Conservation (phyloP, 2,888 invertebrate genomes). For the Poecilus cupreus region DNA sequence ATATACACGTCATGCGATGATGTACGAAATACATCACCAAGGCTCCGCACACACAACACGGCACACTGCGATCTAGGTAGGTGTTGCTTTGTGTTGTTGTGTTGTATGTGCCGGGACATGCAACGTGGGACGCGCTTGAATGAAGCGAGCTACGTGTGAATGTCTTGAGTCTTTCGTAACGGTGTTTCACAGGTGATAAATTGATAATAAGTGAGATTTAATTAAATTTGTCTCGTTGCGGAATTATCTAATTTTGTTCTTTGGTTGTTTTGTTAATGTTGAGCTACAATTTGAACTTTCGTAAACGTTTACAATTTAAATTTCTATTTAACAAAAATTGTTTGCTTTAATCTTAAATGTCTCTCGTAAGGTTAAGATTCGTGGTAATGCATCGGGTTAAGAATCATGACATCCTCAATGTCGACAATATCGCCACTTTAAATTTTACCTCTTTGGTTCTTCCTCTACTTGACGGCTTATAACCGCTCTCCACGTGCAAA, state of each 20-base stretch:
- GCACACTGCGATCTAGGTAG: not conserved
- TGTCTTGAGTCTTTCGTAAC: conserved; percentile 5
- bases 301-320: too few species aligned
- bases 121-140: not conserved
- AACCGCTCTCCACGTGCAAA: too few species aligned
- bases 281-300: not conserved
- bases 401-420: too few species aligned
- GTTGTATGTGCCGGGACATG: not conserved
- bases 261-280: not conserved
- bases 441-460: too few species aligned
- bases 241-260: not conserved
- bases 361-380: too few species aligned
- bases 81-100: conserved; percentile 3
- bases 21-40: conserved; percentile 54
- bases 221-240: conserved; percentile 16
- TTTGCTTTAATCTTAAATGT: too few species aligned
- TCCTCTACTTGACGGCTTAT: too few species aligned
- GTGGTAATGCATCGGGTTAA: too few species aligned
- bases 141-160: conserved; percentile 17
- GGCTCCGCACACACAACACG: too few species aligned
- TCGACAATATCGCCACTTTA: too few species aligned
- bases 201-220: conserved; percentile 28
- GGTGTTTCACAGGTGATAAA: conserved; percentile 40
- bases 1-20: conserved; percentile 54
- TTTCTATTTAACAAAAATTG: too few species aligned